A percentile compares a stretch with the other conserved stretches of the same genome.
phyloP scores from a whole-genome alignment of 2,888 invertebrate species.

The Gortyna flavago region DNA sequence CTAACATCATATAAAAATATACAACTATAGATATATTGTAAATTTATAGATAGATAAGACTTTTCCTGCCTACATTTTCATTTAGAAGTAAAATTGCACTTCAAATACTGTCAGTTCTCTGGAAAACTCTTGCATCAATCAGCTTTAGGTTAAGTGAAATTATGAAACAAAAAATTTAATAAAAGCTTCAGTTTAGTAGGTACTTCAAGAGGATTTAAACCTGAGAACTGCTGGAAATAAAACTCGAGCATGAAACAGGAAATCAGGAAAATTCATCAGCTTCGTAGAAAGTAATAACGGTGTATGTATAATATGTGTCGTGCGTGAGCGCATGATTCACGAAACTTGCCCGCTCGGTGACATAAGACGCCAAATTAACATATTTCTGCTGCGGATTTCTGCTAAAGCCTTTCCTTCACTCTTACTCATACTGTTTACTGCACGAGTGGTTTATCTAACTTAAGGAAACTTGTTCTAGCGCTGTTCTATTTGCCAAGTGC shows the following conservation, averaged over 20 bases:
- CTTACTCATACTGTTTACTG: constrained; percentile 77
- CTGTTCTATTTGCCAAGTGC: constrained; percentile 56
- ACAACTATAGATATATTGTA: constrained; percentile 33
- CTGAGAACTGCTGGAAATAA: constrained; percentile 28
- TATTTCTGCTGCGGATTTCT: constrained; percentile 79
- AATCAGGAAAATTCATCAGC: constrained; percentile 74
- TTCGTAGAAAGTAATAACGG: constrained; percentile 89
- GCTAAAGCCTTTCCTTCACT: constrained; percentile 81
- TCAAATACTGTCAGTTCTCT: not conserved
- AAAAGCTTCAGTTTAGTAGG: not conserved
- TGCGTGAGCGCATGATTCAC: constrained; percentile 85
- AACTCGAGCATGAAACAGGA: constrained; percentile 57
- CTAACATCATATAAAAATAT: constrained; percentile 44
- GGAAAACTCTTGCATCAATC: constrained; percentile 1
- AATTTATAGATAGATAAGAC: constrained; percentile 41
- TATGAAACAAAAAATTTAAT: not conserved
- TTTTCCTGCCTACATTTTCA: constrained; percentile 36
- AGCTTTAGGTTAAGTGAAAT: not conserved
- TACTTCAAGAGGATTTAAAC: not conserved
- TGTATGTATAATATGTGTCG: constrained; percentile 76
- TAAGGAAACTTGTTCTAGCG: constrained; percentile 62
- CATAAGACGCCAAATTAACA: constrained; percentile 89
- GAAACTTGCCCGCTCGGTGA: constrained; percentile 82
- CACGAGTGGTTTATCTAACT: constrained; percentile 68
- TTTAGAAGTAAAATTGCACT: not conserved